Percentiles rank a stretch among this genome's conserved stretches.
These are phyloP conservation scores for Bubalus kerabau DNA, from an alignment of 2,113 vertebrate genomes.

Conservation along the genomic window DNA sequence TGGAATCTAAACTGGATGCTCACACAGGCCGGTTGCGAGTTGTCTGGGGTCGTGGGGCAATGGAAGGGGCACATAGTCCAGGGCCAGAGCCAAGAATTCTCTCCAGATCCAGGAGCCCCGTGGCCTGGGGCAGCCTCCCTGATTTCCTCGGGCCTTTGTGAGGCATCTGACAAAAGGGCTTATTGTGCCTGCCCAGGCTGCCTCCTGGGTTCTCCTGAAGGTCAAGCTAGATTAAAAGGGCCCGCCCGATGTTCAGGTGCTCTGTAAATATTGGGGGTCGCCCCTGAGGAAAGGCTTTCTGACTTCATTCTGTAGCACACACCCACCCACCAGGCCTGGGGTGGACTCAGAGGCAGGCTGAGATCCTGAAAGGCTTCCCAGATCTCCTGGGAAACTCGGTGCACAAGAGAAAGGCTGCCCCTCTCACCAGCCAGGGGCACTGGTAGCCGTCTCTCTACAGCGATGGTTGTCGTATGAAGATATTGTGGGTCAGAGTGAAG, in stretches of 20 bases:
- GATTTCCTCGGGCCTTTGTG: not conserved
- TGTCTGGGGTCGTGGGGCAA: not conserved
- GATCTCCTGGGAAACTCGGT: not conserved
- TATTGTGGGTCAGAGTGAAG: not conserved
- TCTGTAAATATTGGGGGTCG: not conserved
- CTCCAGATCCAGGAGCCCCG: not conserved
- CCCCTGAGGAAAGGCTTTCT: not conserved
- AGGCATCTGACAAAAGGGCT: not conserved
- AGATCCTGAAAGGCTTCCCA: not conserved
- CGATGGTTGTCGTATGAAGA: not conserved
- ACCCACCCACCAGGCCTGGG: not conserved
- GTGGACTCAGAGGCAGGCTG: not conserved
- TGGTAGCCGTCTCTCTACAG: fast-evolving
- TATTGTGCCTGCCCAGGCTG: not conserved
- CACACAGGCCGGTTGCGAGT: not conserved
- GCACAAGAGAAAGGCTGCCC: not conserved
- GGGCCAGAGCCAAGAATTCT: not conserved
- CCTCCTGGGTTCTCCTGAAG: not conserved
- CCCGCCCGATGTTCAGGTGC: fast-evolving
- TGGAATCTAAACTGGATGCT: not conserved
- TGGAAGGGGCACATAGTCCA: not conserved
- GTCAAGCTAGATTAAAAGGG: not conserved
- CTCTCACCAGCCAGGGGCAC: not conserved
- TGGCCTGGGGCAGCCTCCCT: not conserved
- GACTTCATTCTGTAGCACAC: not conserved